These are phyloP conservation scores for Agrochola lychnidis DNA, from an alignment of 2,888 invertebrate species.

Conservation along the genomic window DNA sequence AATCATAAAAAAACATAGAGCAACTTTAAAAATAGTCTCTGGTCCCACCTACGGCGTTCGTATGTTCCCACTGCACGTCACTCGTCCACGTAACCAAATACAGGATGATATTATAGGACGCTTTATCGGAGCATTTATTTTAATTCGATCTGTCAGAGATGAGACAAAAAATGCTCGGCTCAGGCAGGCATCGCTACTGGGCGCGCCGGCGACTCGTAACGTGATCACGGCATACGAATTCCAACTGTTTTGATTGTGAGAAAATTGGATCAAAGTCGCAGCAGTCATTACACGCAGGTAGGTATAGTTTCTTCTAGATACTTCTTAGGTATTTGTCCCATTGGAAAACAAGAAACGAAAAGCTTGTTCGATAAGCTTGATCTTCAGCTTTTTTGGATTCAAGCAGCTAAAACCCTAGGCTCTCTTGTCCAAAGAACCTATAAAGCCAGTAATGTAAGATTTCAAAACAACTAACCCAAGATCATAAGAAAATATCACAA, in stretches of 20 bases:
- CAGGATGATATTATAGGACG: slow-evolving; percentile 88
- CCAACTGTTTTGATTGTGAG: slow-evolving; percentile 65
- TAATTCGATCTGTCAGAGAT: slow-evolving; percentile 90
- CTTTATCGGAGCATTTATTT: slow-evolving; percentile 90
- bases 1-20: slow-evolving; percentile 74
- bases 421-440: not conserved
- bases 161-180: slow-evolving; percentile 82
- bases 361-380: not conserved
- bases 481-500: not conserved
- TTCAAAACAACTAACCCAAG: not conserved
- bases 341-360: not conserved
- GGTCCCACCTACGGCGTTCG: slow-evolving; percentile 86
- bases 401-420: not conserved
- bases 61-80: slow-evolving; percentile 84
- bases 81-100: slow-evolving; percentile 89
- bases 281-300: slow-evolving; percentile 15
- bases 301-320: slow-evolving; percentile 20
- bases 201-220: slow-evolving; percentile 76
- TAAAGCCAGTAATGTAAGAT: not conserved
- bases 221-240: slow-evolving; percentile 73
- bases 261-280: slow-evolving; percentile 57
- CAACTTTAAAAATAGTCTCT: slow-evolving; percentile 68
- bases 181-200: slow-evolving; percentile 84
- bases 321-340: not conserved
- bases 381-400: slow-evolving; percentile 1